Percentiles rank a stretch among this genome's conserved stretches.
Conservation (phyloP, 2,113 vertebrate genomes). For the Channa argus region DNA sequence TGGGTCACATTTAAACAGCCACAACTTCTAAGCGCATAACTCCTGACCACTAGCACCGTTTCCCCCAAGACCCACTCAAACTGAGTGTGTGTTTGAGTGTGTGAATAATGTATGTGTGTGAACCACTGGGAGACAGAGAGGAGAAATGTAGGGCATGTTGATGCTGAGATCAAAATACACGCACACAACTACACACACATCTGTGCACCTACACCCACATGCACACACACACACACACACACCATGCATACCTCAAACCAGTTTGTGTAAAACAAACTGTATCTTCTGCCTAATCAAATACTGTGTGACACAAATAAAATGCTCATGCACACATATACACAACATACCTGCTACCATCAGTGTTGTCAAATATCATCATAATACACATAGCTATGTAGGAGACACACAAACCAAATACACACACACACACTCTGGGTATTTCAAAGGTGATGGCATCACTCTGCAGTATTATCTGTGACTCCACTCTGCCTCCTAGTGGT, state of each 20-base stretch:
- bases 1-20: slow-evolving; percentile 48
- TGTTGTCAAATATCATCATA: slow-evolving; percentile 43
- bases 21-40: slow-evolving; percentile 32
- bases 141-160: slow-evolving; percentile 74
- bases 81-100: slow-evolving; percentile 50
- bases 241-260: slow-evolving; percentile 6
- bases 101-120: slow-evolving; percentile 74
- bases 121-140: slow-evolving; percentile 49
- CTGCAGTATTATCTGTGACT: slow-evolving; percentile 42
- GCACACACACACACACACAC: slow-evolving; percentile 16
- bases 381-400: slow-evolving; percentile 13
- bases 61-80: slow-evolving; percentile 57
- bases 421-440: background rate
- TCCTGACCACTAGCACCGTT: slow-evolving; percentile 31
- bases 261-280: slow-evolving; percentile 52
- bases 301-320: slow-evolving; percentile 43
- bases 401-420: slow-evolving; percentile 5
- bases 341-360: slow-evolving; percentile 38
- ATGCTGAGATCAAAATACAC: slow-evolving; percentile 45
- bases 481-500: slow-evolving; percentile 59
- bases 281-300: slow-evolving; percentile 57
- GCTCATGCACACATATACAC: slow-evolving; percentile 28
- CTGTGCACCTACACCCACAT: background rate
- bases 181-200: slow-evolving; percentile 19
- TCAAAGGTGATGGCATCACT: slow-evolving; percentile 10